Conservation (phyloP, 2,888 invertebrate genomes). For the Melieria picta region DNA sequence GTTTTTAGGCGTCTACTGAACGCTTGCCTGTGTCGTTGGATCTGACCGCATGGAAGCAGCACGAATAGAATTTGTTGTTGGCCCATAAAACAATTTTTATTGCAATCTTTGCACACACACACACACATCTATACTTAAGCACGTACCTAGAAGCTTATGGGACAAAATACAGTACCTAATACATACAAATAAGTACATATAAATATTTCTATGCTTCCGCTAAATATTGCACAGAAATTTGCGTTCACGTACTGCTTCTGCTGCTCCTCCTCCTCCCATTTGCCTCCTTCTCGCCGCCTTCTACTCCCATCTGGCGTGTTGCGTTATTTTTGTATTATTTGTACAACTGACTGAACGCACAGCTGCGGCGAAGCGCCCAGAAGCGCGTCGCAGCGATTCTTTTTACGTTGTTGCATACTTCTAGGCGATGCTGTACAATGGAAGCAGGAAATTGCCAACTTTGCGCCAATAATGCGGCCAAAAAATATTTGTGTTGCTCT, state of each 20-base stretch:
- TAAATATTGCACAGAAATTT: neutral
- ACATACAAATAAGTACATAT: neutral
- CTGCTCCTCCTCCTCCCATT: neutral
- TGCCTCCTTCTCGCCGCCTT: neutral
- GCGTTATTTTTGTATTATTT: too few species aligned
- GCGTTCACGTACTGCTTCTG: neutral
- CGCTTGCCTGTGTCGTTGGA: too few species aligned
- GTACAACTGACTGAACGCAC: too few species aligned
- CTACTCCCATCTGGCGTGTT: too few species aligned
- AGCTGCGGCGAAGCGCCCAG: too few species aligned
- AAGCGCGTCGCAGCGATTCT: too few species aligned
- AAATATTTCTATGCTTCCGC: neutral
- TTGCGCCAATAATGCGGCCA: too few species aligned
- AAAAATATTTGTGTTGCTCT: neutral
- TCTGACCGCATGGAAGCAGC: too few species aligned
- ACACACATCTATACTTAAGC: neutral
- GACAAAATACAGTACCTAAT: neutral
- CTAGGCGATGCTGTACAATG: too few species aligned
- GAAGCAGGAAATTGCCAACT: too few species aligned
- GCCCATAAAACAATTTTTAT: conserved; percentile 29
- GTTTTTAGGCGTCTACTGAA: too few species aligned
- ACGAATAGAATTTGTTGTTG: conserved; percentile 2
- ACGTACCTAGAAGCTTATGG: conserved; percentile 9
- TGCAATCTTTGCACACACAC: neutral
- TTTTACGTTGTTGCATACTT: too few species aligned